Evolutionary conservation across 2,113 vertebrate genomes (phyloP).

Genomic region (Strigops habroptila): DNA sequence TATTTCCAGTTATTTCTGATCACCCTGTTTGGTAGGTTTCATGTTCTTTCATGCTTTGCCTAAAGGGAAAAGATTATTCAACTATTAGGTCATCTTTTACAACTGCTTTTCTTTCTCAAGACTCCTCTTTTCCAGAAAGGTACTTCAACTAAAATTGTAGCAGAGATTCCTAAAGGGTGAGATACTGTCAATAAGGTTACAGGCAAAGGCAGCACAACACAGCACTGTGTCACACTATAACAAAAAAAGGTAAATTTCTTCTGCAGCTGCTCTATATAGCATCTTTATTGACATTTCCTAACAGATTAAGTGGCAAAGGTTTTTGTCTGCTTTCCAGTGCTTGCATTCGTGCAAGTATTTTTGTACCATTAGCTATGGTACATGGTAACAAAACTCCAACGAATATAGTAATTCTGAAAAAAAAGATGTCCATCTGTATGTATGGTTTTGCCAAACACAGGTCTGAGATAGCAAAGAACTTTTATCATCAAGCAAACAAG

Average conservation of each 20-base stretch:
- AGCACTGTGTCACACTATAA: neutral
- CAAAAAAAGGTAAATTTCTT: neutral
- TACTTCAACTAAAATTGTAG: neutral
- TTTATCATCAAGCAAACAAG: neutral
- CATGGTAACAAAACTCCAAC: neutral
- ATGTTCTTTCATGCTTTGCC: conserved; percentile 35
- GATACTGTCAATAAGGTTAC: neutral
- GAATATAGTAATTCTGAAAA: neutral
- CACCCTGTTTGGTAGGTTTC: conserved; percentile 20
- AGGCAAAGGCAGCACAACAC: neutral
- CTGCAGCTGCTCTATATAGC: neutral
- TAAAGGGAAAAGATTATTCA: conserved; percentile 41
- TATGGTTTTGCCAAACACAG: neutral
- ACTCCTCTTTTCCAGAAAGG: conserved; percentile 1
- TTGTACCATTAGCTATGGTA: neutral
- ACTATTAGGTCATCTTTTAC: conserved; percentile 21
- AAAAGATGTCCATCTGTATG: neutral
- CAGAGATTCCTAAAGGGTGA: conserved; percentile 16
- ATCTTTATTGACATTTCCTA: neutral
- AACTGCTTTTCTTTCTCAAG: conserved; percentile 3
- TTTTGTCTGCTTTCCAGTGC: neutral
- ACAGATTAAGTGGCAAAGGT: neutral
- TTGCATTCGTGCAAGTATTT: neutral
- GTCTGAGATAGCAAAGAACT: neutral
- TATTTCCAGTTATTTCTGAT: conserved; percentile 59